phyloP scores from a whole-genome alignment of 30 jellyfish, hydroid and myxozoan genomes.

The Turritopsis rubra region DNA sequence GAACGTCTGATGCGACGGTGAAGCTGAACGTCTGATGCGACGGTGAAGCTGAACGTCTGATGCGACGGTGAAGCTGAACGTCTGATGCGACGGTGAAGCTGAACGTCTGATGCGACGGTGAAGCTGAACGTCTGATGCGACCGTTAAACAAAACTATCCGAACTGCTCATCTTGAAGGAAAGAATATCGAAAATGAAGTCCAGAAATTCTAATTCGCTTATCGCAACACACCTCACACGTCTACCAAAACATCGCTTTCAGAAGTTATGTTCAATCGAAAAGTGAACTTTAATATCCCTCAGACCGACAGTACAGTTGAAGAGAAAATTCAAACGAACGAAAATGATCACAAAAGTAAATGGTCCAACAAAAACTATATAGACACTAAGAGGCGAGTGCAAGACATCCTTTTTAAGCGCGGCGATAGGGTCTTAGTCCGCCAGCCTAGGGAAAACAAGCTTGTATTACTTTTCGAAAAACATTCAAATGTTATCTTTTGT shows the following conservation, averaged over 20 bases:
- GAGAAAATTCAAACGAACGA: too few relatives aligned
- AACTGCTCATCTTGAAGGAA: too few relatives aligned
- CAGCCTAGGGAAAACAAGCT: slow-evolving; percentile 15
- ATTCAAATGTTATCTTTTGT: too few relatives aligned
- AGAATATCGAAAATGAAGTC: too few relatives aligned
- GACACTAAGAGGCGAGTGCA: slow-evolving; percentile 10
- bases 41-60: slow-evolving; percentile 35
- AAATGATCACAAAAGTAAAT: background rate
- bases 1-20: slow-evolving; percentile 47
- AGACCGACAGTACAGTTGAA: too few relatives aligned
- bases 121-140: slow-evolving; percentile 40
- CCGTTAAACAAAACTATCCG: background rate
- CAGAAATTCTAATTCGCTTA: too few relatives aligned
- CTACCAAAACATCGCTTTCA: too few relatives aligned
- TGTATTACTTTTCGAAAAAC: too few relatives aligned
- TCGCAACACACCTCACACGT: too few relatives aligned
- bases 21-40: slow-evolving; percentile 42
- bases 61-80: slow-evolving; percentile 44
- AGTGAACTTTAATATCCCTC: too few relatives aligned
- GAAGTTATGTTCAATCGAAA: too few relatives aligned
- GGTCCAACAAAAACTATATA: background rate
- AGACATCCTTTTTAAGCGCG: slow-evolving; percentile 4
- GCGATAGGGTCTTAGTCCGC: slow-evolving; percentile 7
- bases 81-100: slow-evolving; percentile 40
- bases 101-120: slow-evolving; percentile 47